These are phyloP conservation scores for Lophius americanus DNA, from an alignment of 2,797 vertebrate genomes.

Conservation along the genomic window DNA sequence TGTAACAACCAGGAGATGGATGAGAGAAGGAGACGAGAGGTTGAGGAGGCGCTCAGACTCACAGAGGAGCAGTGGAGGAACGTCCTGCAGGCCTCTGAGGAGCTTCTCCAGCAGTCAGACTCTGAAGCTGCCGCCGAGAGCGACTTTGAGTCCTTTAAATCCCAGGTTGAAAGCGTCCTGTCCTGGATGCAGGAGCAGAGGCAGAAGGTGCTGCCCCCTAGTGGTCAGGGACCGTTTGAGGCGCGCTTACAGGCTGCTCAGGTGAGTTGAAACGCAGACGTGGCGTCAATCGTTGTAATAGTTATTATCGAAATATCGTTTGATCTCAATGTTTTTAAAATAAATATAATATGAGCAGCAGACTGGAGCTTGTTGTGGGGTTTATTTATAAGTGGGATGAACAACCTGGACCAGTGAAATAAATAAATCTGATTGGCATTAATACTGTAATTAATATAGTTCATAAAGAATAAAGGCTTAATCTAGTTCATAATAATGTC, in stretches of 20 bases:
- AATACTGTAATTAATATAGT: too few relatives aligned
- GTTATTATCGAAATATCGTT: too few relatives aligned
- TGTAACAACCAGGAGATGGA: constrained; percentile 53
- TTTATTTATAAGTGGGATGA: too few relatives aligned
- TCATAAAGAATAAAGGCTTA: too few relatives aligned
- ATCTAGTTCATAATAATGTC: too few relatives aligned
- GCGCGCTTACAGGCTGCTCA: constrained; percentile 78
- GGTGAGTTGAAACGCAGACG: constrained; percentile 70
- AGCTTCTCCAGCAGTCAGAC: constrained; percentile 43
- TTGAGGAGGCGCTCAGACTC: constrained; percentile 44
- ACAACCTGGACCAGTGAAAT: too few relatives aligned
- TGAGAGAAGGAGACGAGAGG: constrained; percentile 36
- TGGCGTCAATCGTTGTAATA: too few relatives aligned
- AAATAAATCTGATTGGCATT: too few relatives aligned
- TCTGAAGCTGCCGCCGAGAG: constrained; percentile 51
- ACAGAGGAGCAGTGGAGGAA: constrained; percentile 62
- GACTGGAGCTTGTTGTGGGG: too few relatives aligned
- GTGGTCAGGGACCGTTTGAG: constrained; percentile 62
- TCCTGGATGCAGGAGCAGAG: constrained; percentile 83
- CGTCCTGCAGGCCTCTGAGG: constrained; percentile 39
- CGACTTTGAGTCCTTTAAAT: constrained; percentile 74
- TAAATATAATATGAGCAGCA: too few relatives aligned
- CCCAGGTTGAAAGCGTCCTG: constrained; percentile 68
- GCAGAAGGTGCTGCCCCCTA: constrained; percentile 74
- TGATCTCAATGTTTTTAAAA: too few relatives aligned